A percentile compares a stretch with the other conserved stretches of the same genome.
Evolutionary conservation across 2,113 vertebrate species (phyloP).

Genomic region (Campylomormyrus numenius): DNA sequence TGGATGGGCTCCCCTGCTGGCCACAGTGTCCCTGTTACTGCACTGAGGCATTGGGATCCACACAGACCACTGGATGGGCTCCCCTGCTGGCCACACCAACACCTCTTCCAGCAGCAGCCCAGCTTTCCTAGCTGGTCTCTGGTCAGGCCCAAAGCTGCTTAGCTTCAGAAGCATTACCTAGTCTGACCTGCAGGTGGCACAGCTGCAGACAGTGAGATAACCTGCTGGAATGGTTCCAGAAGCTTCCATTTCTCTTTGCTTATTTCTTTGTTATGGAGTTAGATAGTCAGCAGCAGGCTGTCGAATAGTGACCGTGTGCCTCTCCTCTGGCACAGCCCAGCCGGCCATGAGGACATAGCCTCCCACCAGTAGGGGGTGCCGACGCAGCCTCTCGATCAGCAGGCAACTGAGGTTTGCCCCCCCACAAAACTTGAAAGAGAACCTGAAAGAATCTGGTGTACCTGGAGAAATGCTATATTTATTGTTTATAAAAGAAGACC

Average conservation of each 20-base stretch:
- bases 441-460: neutral
- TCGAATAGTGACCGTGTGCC: neutral
- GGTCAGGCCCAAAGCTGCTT: neutral
- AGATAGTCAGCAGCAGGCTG: neutral
- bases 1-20: no score
- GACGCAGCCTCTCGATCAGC: slow-evolving; percentile 68
- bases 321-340: neutral
- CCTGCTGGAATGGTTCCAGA: neutral
- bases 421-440: neutral
- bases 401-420: slow-evolving; percentile 40
- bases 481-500: neutral
- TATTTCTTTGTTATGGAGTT: neutral
- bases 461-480: neutral
- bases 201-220: neutral
- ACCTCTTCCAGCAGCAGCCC: neutral
- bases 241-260: neutral
- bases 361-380: slow-evolving; percentile 61
- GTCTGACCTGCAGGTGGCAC: neutral
- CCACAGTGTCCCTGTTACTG: no score
- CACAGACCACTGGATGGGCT: no score
- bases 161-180: neutral
- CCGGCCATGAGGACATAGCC: slow-evolving; percentile 44
- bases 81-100: neutral
- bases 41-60: no score
- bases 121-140: neutral